Evolutionary conservation across 2,113 vertebrate species (phyloP).

Genomic region (Meriones unguiculatus): DNA sequence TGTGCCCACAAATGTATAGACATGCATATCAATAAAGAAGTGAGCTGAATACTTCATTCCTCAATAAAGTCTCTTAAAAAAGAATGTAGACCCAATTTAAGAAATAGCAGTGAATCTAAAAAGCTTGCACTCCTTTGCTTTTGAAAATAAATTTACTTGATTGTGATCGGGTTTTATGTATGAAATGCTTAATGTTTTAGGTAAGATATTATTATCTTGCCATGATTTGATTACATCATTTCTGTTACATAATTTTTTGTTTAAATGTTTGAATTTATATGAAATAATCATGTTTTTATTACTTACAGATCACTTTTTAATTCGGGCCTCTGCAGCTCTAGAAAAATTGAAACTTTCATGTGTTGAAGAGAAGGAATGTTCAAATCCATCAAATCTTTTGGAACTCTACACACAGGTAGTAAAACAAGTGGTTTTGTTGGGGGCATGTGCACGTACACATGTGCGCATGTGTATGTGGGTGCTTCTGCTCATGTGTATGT

Average conservation of each 20-base stretch:
- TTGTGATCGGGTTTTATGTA: neutral
- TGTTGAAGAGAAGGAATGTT: conserved; percentile 90
- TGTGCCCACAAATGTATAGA: neutral
- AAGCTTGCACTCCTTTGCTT: conserved; percentile 32
- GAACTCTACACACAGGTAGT: conserved; percentile 97
- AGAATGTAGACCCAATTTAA: neutral
- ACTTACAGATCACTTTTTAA: conserved; percentile 93
- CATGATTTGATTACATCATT: conserved; percentile 16
- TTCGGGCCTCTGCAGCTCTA: conserved; percentile 92
- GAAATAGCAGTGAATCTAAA: conserved; percentile 6
- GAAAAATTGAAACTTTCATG: conserved; percentile 92
- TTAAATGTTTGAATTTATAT: conserved; percentile 49
- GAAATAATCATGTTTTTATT: conserved; percentile 59
- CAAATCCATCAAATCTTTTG: conserved; percentile 89
- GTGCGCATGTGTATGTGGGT: no score
- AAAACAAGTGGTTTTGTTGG: conserved; percentile 18
- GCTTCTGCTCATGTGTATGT: neutral
- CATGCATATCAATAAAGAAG: neutral
- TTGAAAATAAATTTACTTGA: neutral
- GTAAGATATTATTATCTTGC: neutral
- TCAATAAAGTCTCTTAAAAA: neutral
- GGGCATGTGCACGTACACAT: neutral
- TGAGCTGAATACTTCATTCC: neutral
- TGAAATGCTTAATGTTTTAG: conserved; percentile 14
- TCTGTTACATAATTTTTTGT: conserved; percentile 33